Conservation (phyloP, 35 echinoderm and acorn worm species). For the Patiria miniata region DNA sequence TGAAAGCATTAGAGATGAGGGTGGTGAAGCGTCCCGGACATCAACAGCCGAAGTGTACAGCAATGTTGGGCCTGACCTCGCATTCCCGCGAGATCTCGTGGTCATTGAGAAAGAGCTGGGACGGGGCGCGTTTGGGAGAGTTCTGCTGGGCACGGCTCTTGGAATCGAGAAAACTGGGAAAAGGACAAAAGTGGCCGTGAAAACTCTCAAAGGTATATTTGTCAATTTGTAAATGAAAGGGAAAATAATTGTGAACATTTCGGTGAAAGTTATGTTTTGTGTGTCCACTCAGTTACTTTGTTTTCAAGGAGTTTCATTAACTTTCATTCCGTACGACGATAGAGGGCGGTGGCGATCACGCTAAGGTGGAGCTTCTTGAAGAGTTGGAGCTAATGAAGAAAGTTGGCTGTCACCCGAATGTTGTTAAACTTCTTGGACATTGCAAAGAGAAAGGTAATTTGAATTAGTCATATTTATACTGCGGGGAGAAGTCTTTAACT, state of each 20-base stretch:
- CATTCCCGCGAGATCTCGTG: not conserved
- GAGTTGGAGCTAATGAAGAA: constrained; percentile 11
- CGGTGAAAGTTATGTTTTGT: too few species aligned
- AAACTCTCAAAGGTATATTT: not conserved
- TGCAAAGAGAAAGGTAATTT: not conserved
- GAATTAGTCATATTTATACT: too few species aligned
- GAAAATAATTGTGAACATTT: too few species aligned
- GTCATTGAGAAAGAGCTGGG: not conserved
- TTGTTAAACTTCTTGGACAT: not conserved
- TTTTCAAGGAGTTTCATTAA: too few species aligned
- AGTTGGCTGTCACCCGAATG: not conserved
- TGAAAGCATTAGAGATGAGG: too few species aligned
- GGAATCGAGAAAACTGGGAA: not conserved
- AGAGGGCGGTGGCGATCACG: not conserved
- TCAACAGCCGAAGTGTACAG: not conserved
- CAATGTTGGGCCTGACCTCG: not conserved
- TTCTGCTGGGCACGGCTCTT: not conserved
- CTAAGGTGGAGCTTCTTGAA: not conserved
- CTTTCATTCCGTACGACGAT: too few species aligned
- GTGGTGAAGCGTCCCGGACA: too few species aligned
- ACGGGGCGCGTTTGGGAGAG: not conserved
- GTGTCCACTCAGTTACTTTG: too few species aligned
- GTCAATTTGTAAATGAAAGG: too few species aligned
- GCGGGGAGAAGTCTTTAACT: too few species aligned
- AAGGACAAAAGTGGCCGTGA: not conserved